Evolutionary conservation across 1,140 invertebrate species (phyloP).

Genomic region (Planococcus citri): DNA sequence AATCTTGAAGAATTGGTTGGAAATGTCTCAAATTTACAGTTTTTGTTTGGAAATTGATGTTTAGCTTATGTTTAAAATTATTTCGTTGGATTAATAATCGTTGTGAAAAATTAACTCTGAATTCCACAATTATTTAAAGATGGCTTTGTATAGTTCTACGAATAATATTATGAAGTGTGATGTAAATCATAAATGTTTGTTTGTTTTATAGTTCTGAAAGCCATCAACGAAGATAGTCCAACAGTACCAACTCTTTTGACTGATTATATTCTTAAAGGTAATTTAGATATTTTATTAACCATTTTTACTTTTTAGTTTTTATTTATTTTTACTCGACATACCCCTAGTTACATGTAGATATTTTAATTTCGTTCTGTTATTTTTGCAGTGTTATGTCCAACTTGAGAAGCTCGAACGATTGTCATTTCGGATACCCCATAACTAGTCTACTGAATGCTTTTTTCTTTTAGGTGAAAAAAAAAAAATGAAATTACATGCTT

Average conservation of each 20-base stretch:
- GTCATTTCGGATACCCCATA: not conserved
- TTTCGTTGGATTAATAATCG: too few relatives aligned
- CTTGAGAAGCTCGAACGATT: not conserved
- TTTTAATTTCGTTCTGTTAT: not conserved
- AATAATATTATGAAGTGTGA: too few relatives aligned
- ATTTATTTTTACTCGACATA: too few relatives aligned
- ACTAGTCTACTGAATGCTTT: conserved; percentile 4
- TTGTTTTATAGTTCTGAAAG: conserved; percentile 98
- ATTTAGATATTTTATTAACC: not conserved
- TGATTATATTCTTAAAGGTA: conserved; percentile 96
- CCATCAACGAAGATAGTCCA: conserved; percentile 96
- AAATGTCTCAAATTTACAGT: too few relatives aligned
- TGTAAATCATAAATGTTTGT: too few relatives aligned
- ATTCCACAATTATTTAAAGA: too few relatives aligned
- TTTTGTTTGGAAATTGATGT: too few relatives aligned
- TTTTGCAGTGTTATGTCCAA: not conserved
- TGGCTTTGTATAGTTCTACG: too few relatives aligned
- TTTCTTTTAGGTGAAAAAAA: conserved; percentile 11
- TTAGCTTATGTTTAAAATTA: too few relatives aligned
- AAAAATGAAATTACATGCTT: not conserved
- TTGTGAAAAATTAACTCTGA: too few relatives aligned
- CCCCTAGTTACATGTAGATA: too few relatives aligned
- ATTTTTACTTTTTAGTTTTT: not conserved
- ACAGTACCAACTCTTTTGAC: conserved; percentile 93
- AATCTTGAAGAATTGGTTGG: too few relatives aligned